Conservation (phyloP, 2,113 vertebrate genomes). For the Nesoenas mayeri region DNA sequence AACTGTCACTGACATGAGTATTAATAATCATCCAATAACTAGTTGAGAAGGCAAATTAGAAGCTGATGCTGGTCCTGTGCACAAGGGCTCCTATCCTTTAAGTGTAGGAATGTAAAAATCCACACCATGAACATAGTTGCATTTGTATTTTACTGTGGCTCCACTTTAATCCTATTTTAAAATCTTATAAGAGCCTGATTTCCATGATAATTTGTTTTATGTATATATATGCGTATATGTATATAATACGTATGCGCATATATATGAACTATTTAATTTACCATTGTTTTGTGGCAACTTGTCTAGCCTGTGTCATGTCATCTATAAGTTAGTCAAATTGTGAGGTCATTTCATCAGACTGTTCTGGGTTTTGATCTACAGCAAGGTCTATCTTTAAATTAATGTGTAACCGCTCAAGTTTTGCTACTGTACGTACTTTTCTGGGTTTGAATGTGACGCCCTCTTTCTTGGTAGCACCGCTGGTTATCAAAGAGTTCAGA, state of each 20-base stretch:
- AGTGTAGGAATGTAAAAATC: background rate
- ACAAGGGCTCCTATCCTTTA: background rate
- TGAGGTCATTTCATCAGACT: background rate
- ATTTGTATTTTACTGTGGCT: background rate
- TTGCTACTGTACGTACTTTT: conserved; percentile 73
- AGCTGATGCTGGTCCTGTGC: background rate
- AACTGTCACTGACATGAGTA: background rate
- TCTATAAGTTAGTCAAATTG: background rate
- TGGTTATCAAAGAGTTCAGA: conserved; percentile 77
- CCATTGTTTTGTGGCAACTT: background rate
- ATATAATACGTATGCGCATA: background rate
- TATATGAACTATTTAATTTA: background rate
- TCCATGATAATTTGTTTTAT: background rate
- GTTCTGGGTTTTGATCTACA: background rate
- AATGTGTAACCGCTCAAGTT: fast-evolving
- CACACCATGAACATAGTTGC: background rate
- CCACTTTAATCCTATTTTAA: background rate
- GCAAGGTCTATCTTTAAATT: background rate
- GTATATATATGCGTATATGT: background rate
- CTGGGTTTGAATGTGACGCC: conserved; percentile 85
- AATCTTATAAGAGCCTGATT: background rate
- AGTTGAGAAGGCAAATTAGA: background rate
- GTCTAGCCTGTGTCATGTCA: background rate
- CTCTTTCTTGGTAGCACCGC: conserved; percentile 73
- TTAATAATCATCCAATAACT: background rate